Evolutionary conservation across 2,888 invertebrate species (phyloP), one percentile per base, ranked within the genome.

Genomic region (Liodrosophila aerea): DNA sequence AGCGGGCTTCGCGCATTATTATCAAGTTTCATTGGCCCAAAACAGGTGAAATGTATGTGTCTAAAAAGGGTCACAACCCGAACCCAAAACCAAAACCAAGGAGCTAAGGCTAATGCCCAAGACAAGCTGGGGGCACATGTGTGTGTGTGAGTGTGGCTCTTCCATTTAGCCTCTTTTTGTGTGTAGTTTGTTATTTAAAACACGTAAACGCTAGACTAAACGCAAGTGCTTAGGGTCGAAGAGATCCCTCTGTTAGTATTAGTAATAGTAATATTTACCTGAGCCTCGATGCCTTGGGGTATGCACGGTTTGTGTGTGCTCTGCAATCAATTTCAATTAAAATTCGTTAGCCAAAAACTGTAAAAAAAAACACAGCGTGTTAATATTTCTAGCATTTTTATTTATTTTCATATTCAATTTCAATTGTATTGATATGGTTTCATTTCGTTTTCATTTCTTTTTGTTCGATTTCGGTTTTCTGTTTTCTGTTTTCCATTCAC

Each of bases 1-100:
- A 53, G 51, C 41, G 44, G 73, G 62, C 67, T 57, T 66, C 62
- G 15, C 74, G 61, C 73, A 47, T 72, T 72, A 73, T 76, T 68
- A 76, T 85, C 82, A 84, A 61, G 82, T 82, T 78, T 77, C 85
- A 77, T 72, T 73, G 76, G 76, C 76, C 22, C 64, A 64, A 75
- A 68, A 62, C 68, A 62, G 27, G 44, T 63, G 65, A 65, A 76
- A 67, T 59, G 75, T 64, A 47, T 50, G 39, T 30, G 51, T 54
- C n/a, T n/a, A n/a, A 73, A 84, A 77, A 77, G 82, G 77, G 85
- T 74, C 77, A 58, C 73, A 63, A 31, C 73, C 49, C 29, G 57
- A 80, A 54, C 73, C 47, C 61, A 41, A 77, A 61, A 34, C 45
- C 43, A 41, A 66, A 65, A n/a, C n/a, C n/a, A n/a, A n/a, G 57